Evolutionary conservation across 2,888 invertebrate genomes (phyloP), one percentile per base, ranked within the genome.

Genomic region (Thyatira batis): DNA sequence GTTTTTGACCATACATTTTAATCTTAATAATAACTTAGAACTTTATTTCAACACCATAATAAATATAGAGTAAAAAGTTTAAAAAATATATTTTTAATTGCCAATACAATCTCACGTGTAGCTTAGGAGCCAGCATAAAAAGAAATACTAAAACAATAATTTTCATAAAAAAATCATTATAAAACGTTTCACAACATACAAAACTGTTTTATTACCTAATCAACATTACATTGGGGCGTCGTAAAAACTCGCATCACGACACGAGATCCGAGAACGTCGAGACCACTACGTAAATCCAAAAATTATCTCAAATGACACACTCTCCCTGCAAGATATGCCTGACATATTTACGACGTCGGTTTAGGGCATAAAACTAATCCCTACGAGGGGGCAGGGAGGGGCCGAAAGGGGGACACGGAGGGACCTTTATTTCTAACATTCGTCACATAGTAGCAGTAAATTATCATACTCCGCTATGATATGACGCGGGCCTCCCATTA

Each of bases 401-500:
- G 60, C 61, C 61, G 67, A 66, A n/a, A 65, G 61, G 68, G 69
- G 67, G 72, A 77, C 76, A 71, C 75, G 77, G 76, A 78, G 81
- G 83, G 87, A 84, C 89, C 89, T 89, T 90, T 91, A 90, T 92
- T 92, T 92, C 92, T 89, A 89, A 91, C 92, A 92, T 92, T 92
- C 92, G 92, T 92, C 92, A 92, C 92, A 92, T 92, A 92, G 89
- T 89, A 85, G 86, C 87, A 87, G 87, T 92, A 92, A 92, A 92
- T 92, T 92, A 92, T 92, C 92, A 92, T 92, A 92, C 92, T 90
- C 82, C 78, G 91, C 87, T 85, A 91, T 92, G 92, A 92, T 92
- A 92, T 92, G 92, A 92, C 92, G 92, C 82, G 92, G 91, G 91
- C 86, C 92, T 87, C 90, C 92, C 92, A 92, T 92, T 92, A 92